These are phyloP conservation scores for Amblyraja radiata DNA, from an alignment of 2,797 vertebrate species.

Conservation along the genomic window DNA sequence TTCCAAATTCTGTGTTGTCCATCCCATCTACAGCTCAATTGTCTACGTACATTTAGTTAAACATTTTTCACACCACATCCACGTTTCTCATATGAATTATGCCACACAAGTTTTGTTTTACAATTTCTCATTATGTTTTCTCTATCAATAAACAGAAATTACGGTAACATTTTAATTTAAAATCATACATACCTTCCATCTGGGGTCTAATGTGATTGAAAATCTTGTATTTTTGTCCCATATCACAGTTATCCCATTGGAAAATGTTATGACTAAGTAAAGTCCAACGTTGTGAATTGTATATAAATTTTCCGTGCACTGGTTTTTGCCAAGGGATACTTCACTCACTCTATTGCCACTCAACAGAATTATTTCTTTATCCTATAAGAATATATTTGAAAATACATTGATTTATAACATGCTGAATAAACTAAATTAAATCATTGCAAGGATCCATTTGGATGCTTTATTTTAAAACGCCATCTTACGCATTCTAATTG, in stretches of 20 bases:
- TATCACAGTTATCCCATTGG: slow-evolving; percentile 31
- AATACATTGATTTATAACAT: neutral
- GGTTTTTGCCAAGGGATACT: neutral
- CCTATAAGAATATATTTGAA: slow-evolving; percentile 11
- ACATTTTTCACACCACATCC: neutral
- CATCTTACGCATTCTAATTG: neutral
- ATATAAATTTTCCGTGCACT: slow-evolving; percentile 18
- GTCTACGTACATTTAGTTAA: neutral
- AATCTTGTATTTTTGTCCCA: slow-evolving; percentile 32
- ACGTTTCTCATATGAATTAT: neutral
- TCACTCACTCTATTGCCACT: neutral
- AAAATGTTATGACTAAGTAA: slow-evolving; percentile 10
- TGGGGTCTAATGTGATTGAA: neutral
- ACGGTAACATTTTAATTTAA: neutral
- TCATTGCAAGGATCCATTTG: neutral
- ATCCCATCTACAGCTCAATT: neutral
- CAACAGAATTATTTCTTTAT: neutral
- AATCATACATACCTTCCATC: slow-evolving; percentile 6
- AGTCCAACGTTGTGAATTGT: slow-evolving; percentile 2
- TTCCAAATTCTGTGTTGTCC: neutral
- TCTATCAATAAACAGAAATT: neutral
- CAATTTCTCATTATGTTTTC: neutral
- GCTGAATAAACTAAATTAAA: neutral
- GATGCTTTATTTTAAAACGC: neutral
- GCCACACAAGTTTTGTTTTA: neutral